Evolutionary conservation across 1,140 invertebrate genomes (phyloP).

Genomic region (Apolygus lucorum): DNA sequence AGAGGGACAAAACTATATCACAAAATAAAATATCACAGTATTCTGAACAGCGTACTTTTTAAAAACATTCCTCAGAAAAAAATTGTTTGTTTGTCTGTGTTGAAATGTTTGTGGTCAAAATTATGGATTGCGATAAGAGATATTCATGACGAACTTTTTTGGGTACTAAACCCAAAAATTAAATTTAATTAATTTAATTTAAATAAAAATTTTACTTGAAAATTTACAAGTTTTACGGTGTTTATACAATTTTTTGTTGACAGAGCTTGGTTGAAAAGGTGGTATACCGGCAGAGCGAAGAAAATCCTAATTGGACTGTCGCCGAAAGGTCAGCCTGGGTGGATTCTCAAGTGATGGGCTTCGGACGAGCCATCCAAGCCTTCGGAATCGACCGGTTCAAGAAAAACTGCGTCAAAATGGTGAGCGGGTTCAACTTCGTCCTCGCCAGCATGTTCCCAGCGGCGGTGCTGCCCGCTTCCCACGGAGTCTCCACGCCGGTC

Average conservation of each 20-base stretch:
- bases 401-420: slow-evolving; percentile 72
- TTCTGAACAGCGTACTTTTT: too few species aligned
- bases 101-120: too few species aligned
- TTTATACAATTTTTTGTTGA: slow-evolving; percentile 39
- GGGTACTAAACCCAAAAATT: too few species aligned
- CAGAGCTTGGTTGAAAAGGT: slow-evolving; percentile 84
- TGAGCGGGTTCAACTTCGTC: slow-evolving; percentile 73
- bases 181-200: too few species aligned
- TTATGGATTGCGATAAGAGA: too few species aligned
- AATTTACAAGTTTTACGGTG: too few species aligned
- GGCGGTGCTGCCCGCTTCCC: slow-evolving; percentile 33
- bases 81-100: too few species aligned
- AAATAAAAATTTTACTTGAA: too few species aligned
- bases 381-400: slow-evolving; percentile 82
- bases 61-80: too few species aligned
- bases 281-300: slow-evolving; percentile 59
- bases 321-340: slow-evolving; percentile 74
- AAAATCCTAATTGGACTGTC: slow-evolving; percentile 63
- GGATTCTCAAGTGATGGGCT: slow-evolving; percentile 76
- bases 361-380: slow-evolving; percentile 74
- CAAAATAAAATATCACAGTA: too few species aligned
- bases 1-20: too few species aligned
- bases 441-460: slow-evolving; percentile 60
- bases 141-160: too few species aligned
- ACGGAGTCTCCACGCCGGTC: slow-evolving; percentile 37